A percentile compares a stretch with the other conserved stretches of the same genome.
Conservation (phyloP, 2,113 vertebrate species). For the Pachycephala philippinensis region DNA sequence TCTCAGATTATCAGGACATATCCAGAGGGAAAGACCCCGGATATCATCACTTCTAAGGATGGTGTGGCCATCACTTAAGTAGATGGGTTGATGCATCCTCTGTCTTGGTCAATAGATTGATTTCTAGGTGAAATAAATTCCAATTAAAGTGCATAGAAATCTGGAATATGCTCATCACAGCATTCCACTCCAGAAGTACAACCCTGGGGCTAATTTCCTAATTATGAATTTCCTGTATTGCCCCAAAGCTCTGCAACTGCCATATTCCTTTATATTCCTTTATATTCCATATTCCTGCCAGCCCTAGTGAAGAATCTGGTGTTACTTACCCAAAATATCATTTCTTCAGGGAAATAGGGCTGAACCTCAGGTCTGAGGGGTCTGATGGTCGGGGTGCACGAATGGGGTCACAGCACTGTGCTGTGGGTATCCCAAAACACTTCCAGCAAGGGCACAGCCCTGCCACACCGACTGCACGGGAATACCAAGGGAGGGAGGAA, state of each 20-base stretch:
- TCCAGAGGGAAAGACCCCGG: not conserved
- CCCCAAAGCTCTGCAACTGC: not conserved
- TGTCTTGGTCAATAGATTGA: not conserved
- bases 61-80: not conserved
- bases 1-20: not conserved
- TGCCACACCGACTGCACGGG: fast-evolving
- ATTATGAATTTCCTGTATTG: not conserved
- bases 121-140: not conserved
- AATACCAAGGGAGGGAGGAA: not conserved
- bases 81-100: not conserved
- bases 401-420: not conserved
- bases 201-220: not conserved
- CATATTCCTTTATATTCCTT: not conserved
- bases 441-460: not conserved
- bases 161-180: not conserved
- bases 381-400: not conserved
- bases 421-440: not conserved
- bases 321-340: not conserved
- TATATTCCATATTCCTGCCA: not conserved
- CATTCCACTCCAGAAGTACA: not conserved
- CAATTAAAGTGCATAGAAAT: not conserved
- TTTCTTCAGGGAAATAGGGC: not conserved
- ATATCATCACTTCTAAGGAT: not conserved
- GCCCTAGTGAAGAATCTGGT: not conserved
- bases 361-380: not conserved